Base-by-base conservation (phyloP, 2,888 invertebrate genomes). In the Polyommatus icarus region DNA sequence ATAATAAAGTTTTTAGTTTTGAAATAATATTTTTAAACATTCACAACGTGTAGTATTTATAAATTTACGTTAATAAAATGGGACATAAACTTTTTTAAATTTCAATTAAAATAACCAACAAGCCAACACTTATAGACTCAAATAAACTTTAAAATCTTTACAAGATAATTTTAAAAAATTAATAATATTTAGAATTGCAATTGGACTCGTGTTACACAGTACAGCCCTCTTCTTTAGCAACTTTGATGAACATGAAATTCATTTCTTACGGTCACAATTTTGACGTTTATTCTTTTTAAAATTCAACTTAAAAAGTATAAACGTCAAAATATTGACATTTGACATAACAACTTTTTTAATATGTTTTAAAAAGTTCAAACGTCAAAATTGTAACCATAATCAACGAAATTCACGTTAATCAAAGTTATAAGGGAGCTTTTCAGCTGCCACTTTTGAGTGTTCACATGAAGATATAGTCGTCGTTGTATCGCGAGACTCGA, bases 401-500 rank as follows among this genome's bases (percentile, higher is more conserved):
- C 36, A 36, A 36, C 1, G 8, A 46, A 46, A 12, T 46, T 46
- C 46, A 46, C 0, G 46, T 46, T 46, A 10, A 46, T 46, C 46
- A 46, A 46, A 12, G 10, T 12, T 10, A 2, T 10, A 40, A 8
- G 40, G 10, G 40, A 10, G 10, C 10, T 12, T 3, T 46, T 54
- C 7, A 59, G 59, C 20, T 59, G 59, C 59, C 29, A 32, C 12
- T 61, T 61, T 24, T 12, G 24, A 1, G 12, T 7, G 46, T 20
- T 20, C 46, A 73, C 40, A 46, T 73, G 46, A 73, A 73, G 8
- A 24, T 10, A 46, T 73, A 46, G 10, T 73, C 73, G 5, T 73
- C 73, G 46, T 73, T 73, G 40, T 46, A 73, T 12, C 46, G 20
- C 5, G 73, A 73, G 73, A 73, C 73, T 46, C 73, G 73, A 73